phyloP scores from a whole-genome alignment of 2,113 vertebrate genomes.

The Athene noctua region DNA sequence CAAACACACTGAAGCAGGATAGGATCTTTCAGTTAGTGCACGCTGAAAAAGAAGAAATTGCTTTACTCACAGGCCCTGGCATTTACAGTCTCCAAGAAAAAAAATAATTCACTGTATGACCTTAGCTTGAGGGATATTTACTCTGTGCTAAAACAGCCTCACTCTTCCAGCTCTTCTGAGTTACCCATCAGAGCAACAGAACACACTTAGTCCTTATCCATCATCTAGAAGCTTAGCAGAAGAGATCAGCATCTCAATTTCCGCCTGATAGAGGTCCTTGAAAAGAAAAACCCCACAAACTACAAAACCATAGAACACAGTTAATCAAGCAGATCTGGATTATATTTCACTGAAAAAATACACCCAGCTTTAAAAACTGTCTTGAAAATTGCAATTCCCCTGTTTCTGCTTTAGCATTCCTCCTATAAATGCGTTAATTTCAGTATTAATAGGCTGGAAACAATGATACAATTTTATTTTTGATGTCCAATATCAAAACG shows the following conservation, averaged over 20 bases:
- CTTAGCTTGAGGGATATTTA: background rate
- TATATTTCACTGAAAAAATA: background rate
- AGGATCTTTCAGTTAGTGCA: background rate
- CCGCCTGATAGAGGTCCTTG: background rate
- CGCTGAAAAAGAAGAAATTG: background rate
- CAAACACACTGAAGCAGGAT: background rate
- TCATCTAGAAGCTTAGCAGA: background rate
- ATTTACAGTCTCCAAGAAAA: background rate
- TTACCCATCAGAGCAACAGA: background rate
- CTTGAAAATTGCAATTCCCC: background rate
- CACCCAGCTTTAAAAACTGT: background rate
- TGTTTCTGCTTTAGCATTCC: background rate
- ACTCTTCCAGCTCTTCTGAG: background rate
- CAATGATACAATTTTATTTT: background rate
- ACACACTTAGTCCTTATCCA: background rate
- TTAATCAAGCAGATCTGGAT: background rate
- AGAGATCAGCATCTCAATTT: background rate
- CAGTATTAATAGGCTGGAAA: background rate
- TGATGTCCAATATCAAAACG: rapidly evolving
- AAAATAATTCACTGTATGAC: background rate
- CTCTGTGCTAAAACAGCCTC: background rate
- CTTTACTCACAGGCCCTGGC: rapidly evolving
- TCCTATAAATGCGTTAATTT: background rate
- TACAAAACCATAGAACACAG: background rate
- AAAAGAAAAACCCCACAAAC: background rate